These are phyloP conservation scores for Pterostichus niger DNA, from an alignment of 2,888 invertebrate species.

Conservation along the genomic window DNA sequence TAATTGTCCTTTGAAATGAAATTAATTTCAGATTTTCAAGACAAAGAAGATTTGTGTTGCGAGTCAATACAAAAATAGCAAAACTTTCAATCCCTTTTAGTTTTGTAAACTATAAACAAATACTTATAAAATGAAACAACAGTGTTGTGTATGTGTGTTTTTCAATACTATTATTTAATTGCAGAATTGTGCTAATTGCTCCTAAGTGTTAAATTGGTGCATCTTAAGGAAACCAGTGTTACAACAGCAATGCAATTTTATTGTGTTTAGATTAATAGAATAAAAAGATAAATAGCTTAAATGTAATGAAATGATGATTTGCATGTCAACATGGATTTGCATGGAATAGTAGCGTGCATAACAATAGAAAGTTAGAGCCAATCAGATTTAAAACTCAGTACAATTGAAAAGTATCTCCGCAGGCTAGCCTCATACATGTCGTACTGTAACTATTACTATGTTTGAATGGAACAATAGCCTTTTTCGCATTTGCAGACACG, in stretches of 20 bases:
- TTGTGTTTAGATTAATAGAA: slow-evolving; percentile 18
- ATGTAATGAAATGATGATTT: slow-evolving; percentile 27
- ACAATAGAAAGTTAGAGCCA: slow-evolving; percentile 29
- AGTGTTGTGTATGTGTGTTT: too few species aligned
- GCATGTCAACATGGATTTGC: slow-evolving; percentile 12
- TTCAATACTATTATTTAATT: too few species aligned
- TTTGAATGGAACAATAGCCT: slow-evolving; percentile 10
- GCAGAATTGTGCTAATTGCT: too few species aligned
- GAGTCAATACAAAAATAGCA: too few species aligned
- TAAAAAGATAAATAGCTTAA: slow-evolving; percentile 28
- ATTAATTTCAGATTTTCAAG: too few species aligned
- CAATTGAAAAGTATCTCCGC: slow-evolving; percentile 1
- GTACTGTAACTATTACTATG: slow-evolving; percentile 6
- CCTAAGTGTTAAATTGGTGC: too few species aligned
- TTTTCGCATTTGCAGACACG: not conserved
- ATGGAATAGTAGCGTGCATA: slow-evolving; percentile 19
- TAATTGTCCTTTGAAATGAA: too few species aligned
- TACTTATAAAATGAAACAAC: too few species aligned
- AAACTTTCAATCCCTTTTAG: too few species aligned
- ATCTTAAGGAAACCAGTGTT: too few species aligned
- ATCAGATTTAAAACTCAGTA: slow-evolving; percentile 21
- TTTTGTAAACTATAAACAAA: too few species aligned
- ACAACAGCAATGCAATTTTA: not conserved
- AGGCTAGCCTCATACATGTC: slow-evolving; percentile 9
- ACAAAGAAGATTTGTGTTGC: too few species aligned